Base-by-base conservation (phyloP, 92 coral and sea anemone species). In the Umimayanthus chanpuru region DNA sequence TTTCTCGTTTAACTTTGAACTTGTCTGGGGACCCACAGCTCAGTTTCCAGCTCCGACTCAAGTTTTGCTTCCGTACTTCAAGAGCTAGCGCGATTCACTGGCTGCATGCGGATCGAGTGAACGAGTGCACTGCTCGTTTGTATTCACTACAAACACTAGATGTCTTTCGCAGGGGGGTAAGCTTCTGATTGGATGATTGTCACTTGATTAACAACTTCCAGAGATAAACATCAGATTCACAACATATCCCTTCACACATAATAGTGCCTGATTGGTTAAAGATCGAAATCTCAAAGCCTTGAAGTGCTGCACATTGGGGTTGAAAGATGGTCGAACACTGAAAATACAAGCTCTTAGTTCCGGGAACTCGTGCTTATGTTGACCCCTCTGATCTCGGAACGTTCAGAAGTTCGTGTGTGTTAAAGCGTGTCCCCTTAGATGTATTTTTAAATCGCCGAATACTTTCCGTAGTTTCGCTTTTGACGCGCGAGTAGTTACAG, bases 211-310 rank as follows among this genome's bases (percentile, higher is more conserved):
- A 71, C 78, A 83, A 83, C 87, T 32, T 43, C 67, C 39, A 83
- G 87, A 83, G 87, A 83, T 83, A 83, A 70, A 83, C 87, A 83
- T 83, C 87, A 4, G 67, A 83, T 68, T 44, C 87, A 71, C 77
- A 83, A 83, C 87, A 83, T 70, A 83, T 83, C 67, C 65, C 32
- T 70, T 44, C 64, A 71, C 77, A 70, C 28, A 83, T 44, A 68
- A 43, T 44, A 83, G 16, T 55, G 25, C 40, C 65, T 83, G 78
- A 83, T 83, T 83, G 87, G 87, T 26, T 20, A 29, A 26, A 80
- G 39, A 68, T 43, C 39, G 28, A 47, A 83, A 30, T 83, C 87
- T 70, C 65, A 28, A 83, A 65, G 36, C 9, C 29, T 68, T 44
- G 67, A 71, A 83, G 84, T 32, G 78, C 66, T 83, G n/a, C 64